These are phyloP conservation scores for Lonchura striata DNA, from an alignment of 2,113 vertebrate genomes.

Conservation along the genomic window DNA sequence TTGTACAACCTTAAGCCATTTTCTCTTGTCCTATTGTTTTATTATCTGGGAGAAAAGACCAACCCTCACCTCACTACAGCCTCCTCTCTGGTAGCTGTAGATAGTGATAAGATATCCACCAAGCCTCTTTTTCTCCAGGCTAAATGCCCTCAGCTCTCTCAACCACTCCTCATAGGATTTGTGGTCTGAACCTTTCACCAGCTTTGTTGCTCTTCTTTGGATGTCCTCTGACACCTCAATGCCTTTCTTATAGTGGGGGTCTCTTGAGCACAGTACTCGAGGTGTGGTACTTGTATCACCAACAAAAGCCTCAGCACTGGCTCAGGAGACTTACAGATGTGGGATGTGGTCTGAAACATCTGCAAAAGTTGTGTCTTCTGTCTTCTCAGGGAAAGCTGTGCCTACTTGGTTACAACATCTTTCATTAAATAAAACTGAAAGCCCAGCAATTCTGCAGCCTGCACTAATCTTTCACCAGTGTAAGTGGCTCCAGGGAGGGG, in stretches of 20 bases:
- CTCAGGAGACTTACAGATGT: neutral
- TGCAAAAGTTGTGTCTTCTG: neutral
- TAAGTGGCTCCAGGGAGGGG: neutral
- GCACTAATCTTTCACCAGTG: neutral
- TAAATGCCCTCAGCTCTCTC: neutral
- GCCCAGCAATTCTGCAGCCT: neutral
- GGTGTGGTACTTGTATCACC: neutral
- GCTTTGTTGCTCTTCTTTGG: neutral
- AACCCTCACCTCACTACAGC: neutral
- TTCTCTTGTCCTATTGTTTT: neutral
- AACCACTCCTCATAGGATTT: neutral
- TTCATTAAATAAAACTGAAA: neutral
- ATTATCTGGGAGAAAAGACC: neutral
- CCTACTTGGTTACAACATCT: neutral
- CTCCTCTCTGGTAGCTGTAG: neutral
- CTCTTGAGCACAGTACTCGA: rapidly evolving
- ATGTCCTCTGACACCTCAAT: neutral
- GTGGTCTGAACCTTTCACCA: neutral
- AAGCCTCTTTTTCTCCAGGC: neutral
- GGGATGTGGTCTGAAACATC: neutral
- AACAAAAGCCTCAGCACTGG: neutral
- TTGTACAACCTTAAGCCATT: neutral
- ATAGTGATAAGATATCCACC: neutral
- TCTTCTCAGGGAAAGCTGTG: neutral
- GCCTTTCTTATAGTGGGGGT: neutral